A percentile compares a stretch with the other conserved stretches of the same genome.
Evolutionary conservation across 2,113 vertebrate genomes (phyloP).

Genomic region (Hippocampus abdominalis): DNA sequence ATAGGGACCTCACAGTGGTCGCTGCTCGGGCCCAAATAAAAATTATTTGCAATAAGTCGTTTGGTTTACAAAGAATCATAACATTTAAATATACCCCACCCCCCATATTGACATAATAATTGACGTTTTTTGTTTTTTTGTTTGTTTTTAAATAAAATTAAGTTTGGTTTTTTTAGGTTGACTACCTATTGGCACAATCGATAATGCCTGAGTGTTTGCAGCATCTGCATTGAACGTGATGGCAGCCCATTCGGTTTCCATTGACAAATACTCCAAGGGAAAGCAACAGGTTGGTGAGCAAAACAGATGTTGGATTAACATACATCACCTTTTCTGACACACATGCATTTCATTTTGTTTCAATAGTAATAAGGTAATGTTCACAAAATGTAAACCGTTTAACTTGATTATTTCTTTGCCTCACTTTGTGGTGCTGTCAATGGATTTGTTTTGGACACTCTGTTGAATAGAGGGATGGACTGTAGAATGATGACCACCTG

Average conservation of each 20-base stretch:
- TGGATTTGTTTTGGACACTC: neutral
- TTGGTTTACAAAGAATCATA: neutral
- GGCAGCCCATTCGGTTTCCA: constrained; percentile 70
- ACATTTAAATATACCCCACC: neutral
- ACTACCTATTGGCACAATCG: constrained; percentile 47
- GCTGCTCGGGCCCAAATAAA: neutral
- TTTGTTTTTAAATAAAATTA: constrained; percentile 14
- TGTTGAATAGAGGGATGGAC: neutral
- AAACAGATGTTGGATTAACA: neutral
- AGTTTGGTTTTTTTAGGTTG: constrained; percentile 51
- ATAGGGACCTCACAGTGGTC: too few species aligned
- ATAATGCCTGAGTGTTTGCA: constrained; percentile 68
- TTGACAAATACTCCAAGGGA: constrained; percentile 71
- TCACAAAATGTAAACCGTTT: neutral
- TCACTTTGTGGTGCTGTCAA: too few species aligned
- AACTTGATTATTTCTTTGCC: neutral
- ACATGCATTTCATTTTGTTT: neutral
- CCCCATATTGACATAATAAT: neutral
- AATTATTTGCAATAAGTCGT: neutral
- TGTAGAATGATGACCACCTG: too few species aligned
- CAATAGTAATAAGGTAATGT: neutral
- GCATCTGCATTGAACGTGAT: constrained; percentile 67
- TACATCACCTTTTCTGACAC: neutral
- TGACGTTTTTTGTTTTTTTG: neutral
- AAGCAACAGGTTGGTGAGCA: constrained; percentile 67